These are phyloP conservation scores for Brachyhypopomus gauderio DNA, from an alignment of 2,113 vertebrate species.

Conservation along the genomic window DNA sequence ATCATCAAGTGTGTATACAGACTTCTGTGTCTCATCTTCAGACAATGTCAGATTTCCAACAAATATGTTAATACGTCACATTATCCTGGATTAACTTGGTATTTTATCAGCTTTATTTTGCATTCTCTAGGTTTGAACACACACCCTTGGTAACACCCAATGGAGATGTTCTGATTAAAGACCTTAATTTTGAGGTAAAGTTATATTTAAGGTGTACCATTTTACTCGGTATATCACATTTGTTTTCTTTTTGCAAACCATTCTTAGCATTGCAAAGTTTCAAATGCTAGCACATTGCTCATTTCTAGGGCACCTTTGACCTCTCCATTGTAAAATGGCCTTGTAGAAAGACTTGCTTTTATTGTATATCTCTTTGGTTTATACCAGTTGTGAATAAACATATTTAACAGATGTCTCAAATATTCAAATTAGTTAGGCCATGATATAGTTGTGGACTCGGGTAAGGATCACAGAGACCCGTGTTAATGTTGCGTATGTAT, in stretches of 20 bases:
- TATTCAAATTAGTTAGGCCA: no score
- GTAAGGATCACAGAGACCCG: neutral
- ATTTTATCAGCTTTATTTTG: neutral
- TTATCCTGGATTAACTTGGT: neutral
- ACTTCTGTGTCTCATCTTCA: neutral
- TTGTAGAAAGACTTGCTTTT: no score
- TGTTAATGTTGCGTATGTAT: neutral
- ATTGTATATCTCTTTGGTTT: no score
- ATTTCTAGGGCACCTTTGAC: no score
- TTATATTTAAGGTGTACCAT: neutral
- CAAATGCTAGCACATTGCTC: no score
- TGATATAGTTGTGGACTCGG: neutral
- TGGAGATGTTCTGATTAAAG: slow-evolving; percentile 91
- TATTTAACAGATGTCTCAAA: no score
- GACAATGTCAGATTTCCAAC: neutral
- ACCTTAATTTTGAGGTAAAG: slow-evolving; percentile 92
- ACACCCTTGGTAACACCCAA: slow-evolving; percentile 94
- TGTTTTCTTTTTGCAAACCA: no score
- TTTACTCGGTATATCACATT: no score
- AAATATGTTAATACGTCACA: neutral
- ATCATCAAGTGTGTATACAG: slow-evolving; percentile 86
- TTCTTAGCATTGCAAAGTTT: no score
- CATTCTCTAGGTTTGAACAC: slow-evolving; percentile 86
- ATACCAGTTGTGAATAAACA: no score
- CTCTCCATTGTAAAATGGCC: no score